Base-by-base conservation (phyloP, 2,888 invertebrate species). In the Rhagium mordax region DNA sequence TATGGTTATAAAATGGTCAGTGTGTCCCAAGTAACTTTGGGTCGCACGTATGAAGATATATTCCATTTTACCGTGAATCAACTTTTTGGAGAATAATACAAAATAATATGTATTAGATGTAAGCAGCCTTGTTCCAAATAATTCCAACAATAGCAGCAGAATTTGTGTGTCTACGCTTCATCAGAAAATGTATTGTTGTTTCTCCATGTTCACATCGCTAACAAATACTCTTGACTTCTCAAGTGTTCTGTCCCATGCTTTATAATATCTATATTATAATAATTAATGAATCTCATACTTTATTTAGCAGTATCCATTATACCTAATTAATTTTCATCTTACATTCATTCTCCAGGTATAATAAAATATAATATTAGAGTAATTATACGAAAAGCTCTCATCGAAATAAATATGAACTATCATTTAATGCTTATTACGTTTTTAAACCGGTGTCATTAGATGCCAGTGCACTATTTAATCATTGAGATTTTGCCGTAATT, bases 401-500 rank as follows among this genome's bases (percentile, higher is more conserved):
- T 33, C 18, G 65, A 65, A 65, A 65, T 65, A 53, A 53, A 65
- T 18, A 20, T 53, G 27, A 65, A 33, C 33, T 51, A 29, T 53
- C 33, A 65, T 53, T 65, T 53, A 65, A 65, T 53, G 29, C 51
- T 53, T 65, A 65, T 65, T 65, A 53, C 29, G 53, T 53, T 65
- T 65, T 65, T 65, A 53, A 65, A 53, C 21, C 53, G 16, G 53
- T 65, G 65, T 65, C 65, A 65, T 65, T 65, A 65, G 65, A 8
- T 15, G 53, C 33, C 53, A 53, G 20, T 51, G 65, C 53, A 33
- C 65, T 24, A 20, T 65, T 53, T 65, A 65, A 65, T 65, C 53
- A 65, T 53, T 64, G 65, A 27, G 29, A 65, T 65, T 53, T 65
- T 51, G 65, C 53, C 8, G 65, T 65, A 65, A 65, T 53, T 33